These are phyloP conservation scores for Crocallis elinguaria DNA, from an alignment of 2,888 invertebrate species.

Conservation along the genomic window DNA sequence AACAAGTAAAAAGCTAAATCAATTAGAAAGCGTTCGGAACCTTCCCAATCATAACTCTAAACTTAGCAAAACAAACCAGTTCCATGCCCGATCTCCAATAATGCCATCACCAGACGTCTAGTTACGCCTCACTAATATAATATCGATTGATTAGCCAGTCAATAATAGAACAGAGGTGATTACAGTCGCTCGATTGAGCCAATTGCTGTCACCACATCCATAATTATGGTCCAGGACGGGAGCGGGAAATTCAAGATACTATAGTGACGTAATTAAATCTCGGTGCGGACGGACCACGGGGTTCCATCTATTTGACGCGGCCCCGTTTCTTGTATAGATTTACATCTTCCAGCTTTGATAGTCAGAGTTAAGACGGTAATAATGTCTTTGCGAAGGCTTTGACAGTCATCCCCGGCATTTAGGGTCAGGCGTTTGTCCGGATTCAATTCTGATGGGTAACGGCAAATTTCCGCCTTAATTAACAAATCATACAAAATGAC, in stretches of 20 bases:
- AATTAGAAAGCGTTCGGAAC: too few relatives aligned
- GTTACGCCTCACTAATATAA: too few relatives aligned
- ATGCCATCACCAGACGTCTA: too few relatives aligned
- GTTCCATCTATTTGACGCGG: neutral
- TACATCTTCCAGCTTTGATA: neutral
- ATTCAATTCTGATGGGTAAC: neutral
- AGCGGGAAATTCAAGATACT: neutral
- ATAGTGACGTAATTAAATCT: neutral
- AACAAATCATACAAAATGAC: too few relatives aligned
- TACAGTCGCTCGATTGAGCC: neutral
- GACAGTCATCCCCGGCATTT: neutral
- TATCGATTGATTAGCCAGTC: too few relatives aligned
- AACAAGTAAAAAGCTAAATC: too few relatives aligned
- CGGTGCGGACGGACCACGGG: neutral
- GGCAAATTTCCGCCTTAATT: too few relatives aligned
- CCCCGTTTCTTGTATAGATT: neutral
- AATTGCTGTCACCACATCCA: neutral
- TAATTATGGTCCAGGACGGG: too few relatives aligned
- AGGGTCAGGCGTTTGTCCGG: neutral
- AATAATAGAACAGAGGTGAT: neutral
- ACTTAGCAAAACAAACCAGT: too few relatives aligned
- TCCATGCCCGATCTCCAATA: too few relatives aligned
- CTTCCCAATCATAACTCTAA: too few relatives aligned
- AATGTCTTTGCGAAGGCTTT: neutral
- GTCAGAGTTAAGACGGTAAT: slow-evolving; percentile 1